A percentile compares a stretch with the other conserved stretches of the same genome.
These are phyloP conservation scores for Cephus runcator DNA, from an alignment of 2,888 invertebrate species.

Conservation along the genomic window DNA sequence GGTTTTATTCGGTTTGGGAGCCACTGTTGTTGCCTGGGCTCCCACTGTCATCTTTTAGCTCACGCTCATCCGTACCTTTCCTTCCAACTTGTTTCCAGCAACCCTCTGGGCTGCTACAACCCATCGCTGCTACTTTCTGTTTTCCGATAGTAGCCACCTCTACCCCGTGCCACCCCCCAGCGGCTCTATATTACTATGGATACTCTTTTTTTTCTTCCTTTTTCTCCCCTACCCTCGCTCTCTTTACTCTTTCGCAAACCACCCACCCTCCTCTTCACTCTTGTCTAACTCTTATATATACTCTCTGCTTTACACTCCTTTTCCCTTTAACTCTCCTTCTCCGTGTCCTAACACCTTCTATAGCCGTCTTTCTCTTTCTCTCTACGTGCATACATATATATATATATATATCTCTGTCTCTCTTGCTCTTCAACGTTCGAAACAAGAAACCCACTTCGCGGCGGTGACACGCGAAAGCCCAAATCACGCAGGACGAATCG, in stretches of 20 bases:
- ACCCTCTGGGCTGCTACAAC: neutral
- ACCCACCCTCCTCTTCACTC: neutral
- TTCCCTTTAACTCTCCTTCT: neutral
- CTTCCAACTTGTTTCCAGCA: neutral
- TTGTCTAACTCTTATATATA: neutral
- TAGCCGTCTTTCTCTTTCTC: no score
- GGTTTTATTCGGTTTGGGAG: constrained; percentile 30
- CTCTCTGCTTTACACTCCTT: neutral
- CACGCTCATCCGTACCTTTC: constrained; percentile 20
- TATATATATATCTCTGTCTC: no score
- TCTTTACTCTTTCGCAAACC: constrained; percentile 1
- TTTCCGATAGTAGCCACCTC: constrained; percentile 24
- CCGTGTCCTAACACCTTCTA: neutral
- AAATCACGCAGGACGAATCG: neutral
- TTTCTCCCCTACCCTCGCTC: neutral
- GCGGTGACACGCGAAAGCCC: neutral
- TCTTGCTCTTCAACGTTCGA: neutral
- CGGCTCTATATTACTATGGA: constrained; percentile 12
- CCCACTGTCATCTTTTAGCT: constrained; percentile 38
- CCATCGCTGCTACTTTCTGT: constrained; percentile 11
- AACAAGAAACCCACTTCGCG: neutral
- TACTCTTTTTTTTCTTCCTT: neutral
- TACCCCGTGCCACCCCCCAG: constrained; percentile 9
- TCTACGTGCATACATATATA: no score
- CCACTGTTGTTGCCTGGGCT: constrained; percentile 19